Base-by-base conservation (phyloP, 2,888 invertebrate genomes). In the Antheraea yamamai region DNA sequence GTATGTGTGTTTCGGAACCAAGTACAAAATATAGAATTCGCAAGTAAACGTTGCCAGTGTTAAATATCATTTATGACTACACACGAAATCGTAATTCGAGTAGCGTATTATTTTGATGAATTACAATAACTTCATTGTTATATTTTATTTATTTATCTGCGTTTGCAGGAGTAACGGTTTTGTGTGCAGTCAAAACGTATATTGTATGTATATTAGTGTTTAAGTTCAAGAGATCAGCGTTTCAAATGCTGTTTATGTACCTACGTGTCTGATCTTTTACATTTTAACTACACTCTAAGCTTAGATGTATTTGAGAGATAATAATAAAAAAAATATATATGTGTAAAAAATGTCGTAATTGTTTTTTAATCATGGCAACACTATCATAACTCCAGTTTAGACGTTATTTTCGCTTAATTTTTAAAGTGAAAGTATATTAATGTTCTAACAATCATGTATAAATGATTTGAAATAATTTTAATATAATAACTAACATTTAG, bases 291-390 rank as follows among this genome's bases (percentile, higher is more conserved):
- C 30, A 39, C 20, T 39, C n/a, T 70, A 70, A 70, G 70, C n/a
- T 70, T 70, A 61, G 47, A 73, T 61, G 73, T 74, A 75, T 76
- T 78, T 74, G 61, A 74, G 35, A 70, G 39, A 70, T 35, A 20
- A 52, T 52, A 52, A 70, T 39, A 26, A 10, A 66, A 30, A 64
- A 66, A 30, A 66, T 30, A 66, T 64, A 61, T 26, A 66, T 16
- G 26, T 30, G 26, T 30, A 66, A 66, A 66, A 18, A 66, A 68
- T 82, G 82, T 80, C 64, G 14, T 30, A n/a, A 20, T 20, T 80
- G 81, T 79, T 77, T 81, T 80, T 81, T 78, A 55, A 78, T 78
- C 72, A 74, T 74, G 77, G 75, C 75, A 75, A 55, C 51, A 68
- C 66, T 61, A n/a, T n/a, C 23, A 61, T 61, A 66, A 66, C 64